These are phyloP conservation scores for Nothura maculosa DNA, from an alignment of 2,797 vertebrate genomes.

Conservation along the genomic window DNA sequence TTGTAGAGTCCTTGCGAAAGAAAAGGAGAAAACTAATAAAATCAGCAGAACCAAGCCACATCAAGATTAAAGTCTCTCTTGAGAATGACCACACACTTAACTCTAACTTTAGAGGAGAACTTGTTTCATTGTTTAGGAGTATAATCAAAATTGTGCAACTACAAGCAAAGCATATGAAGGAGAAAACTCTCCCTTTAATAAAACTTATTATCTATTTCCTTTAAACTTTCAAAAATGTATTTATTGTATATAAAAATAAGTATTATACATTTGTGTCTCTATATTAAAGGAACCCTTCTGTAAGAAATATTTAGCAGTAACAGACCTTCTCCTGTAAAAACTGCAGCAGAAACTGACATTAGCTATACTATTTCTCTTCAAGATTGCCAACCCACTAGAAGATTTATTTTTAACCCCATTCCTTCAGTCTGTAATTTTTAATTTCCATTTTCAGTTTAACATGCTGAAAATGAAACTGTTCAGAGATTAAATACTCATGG, in stretches of 20 bases:
- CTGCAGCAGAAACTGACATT: background rate
- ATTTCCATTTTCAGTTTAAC: constrained; percentile 40
- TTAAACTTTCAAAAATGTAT: background rate
- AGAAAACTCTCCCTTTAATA: background rate
- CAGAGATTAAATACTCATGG: constrained; percentile 28
- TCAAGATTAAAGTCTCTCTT: background rate
- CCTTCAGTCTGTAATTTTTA: constrained; percentile 53
- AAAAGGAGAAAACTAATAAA: background rate
- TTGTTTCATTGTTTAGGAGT: background rate
- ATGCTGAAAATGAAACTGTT: constrained; percentile 19
- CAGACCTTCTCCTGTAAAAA: background rate
- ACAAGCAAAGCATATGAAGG: background rate
- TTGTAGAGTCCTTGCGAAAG: background rate
- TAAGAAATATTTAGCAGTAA: background rate
- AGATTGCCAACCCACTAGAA: constrained; percentile 8
- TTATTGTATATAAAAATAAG: background rate
- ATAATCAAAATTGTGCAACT: background rate
- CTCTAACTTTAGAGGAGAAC: background rate
- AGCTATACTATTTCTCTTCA: constrained; percentile 11
- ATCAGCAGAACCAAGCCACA: background rate
- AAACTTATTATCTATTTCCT: background rate
- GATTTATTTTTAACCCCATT: constrained; percentile 53
- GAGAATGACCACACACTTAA: background rate
- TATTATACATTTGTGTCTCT: background rate
- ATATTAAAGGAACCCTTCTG: background rate